Base-by-base conservation (phyloP, 2,113 vertebrate genomes). In the Ascaphus truei region DNA sequence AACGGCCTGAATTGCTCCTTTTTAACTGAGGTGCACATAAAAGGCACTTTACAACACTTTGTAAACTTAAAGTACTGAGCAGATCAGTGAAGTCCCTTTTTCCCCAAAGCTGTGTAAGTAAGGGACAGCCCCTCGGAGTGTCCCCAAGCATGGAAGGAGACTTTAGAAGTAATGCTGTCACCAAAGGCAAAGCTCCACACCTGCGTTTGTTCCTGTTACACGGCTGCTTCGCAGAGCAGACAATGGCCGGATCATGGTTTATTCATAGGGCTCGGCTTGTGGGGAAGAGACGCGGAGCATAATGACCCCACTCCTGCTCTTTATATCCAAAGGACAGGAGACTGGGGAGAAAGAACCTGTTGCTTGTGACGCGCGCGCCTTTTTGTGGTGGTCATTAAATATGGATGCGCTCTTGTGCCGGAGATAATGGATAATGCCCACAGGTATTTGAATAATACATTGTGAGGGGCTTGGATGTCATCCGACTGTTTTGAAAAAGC, bases 361-460 rank as follows among this genome's bases (percentile, higher is more conserved):
- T 69, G 55, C 41, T 15, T 37, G 47, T 71, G 45, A 69, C 45
- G 67, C 41, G 2, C 11, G 12, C 33, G 13, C 33, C 47, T 37
- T 52, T n/a, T 71, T 61, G 57, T 71, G 67, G 45, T 33, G 15
- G 12, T 41, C 66, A 25, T 71, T 41, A 71, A 71, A 61, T 71
- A 71, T 71, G 45, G 61, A 71, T 71, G 67, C 41, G 26, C 16
- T 61, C 45, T 52, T 52, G 45, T 41, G 45, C 25, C 20, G 41
- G 33, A 39, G 29, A 71, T 71, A 69, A 71, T 71, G 56, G 66
- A 51, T 50, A 51, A 39, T 60, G 57, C 67, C 47, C 45, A 52
- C 16, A 71, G 56, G 41, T 71, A 71, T 52, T 61, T 52, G 34
- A 71, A 71, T 71, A 71, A 60, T 52, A 61, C 67, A 71, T 60